Evolutionary conservation across 2,797 vertebrate species (phyloP), one percentile per base, ranked within the genome.

Genomic region (Limnodromus scolopaceus): DNA sequence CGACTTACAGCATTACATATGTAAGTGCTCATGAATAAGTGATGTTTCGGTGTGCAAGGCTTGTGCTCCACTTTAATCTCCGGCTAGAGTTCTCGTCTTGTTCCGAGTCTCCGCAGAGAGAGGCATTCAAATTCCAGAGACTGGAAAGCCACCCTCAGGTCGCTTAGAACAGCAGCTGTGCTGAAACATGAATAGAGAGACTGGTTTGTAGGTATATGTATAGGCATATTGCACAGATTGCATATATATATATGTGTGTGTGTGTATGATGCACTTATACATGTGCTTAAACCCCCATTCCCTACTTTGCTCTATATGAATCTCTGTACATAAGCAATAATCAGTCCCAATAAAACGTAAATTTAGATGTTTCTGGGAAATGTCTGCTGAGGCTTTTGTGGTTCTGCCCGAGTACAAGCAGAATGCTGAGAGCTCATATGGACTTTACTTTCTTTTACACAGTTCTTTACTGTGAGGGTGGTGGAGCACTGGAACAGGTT

Each of bases 11-110:
- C 32, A 41, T 49, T 66, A 39, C 78, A 5, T 15, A 30, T n/a
- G 41, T 69, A 76, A 84, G 87, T 10, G 34, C 46, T 84, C 86
- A 65, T 92, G 70, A 93, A 87, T 93, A 84, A 94, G 84, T 43
- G 89, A 92, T 94, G 19, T 36, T 54, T 80, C 85, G 69, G 58
- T 61, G 72, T 30, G 65, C 57, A n/a, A 60, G 23, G 63, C 57
- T 86, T 53, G 43, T 49, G 32, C 61, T 78, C 58, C 46, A 20
- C 77, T 91, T 95, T 72, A 49, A 72, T 96, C 92, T 91, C 69
- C 2, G 1, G 18, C 65, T 72, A 43, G 34, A 79, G 58, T 46
- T 46, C 46, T 87, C n/a, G 0, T 68, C 77, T 54, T 57, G 28
- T 49, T 82, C 74, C 11, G 12, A 72, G 38, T 49, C 70, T 82